Conservation (phyloP, 2,888 invertebrate genomes). For the Periphyllus acericola region DNA sequence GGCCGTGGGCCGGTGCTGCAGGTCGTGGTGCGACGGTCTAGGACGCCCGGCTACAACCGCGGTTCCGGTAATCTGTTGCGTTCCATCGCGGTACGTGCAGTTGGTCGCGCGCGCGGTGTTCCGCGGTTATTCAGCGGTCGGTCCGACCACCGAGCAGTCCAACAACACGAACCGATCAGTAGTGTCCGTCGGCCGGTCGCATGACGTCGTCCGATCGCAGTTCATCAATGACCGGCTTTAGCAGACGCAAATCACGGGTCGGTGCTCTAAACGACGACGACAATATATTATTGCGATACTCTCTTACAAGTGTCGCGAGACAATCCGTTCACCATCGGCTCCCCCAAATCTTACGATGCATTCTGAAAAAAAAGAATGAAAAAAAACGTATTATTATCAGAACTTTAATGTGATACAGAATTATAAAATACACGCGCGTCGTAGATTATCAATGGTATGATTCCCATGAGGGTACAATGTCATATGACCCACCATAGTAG, state of each 20-base stretch:
- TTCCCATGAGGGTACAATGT: too few species aligned
- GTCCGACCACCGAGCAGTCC: neutral
- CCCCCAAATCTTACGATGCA: too few species aligned
- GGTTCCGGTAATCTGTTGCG: constrained; percentile 42
- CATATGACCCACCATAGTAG: too few species aligned
- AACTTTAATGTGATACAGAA: too few species aligned
- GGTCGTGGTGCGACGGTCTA: neutral
- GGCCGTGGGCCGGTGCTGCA: neutral
- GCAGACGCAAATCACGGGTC: neutral
- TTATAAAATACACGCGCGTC: too few species aligned
- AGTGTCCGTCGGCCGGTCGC: neutral
- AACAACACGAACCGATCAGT: neutral
- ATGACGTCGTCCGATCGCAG: constrained; percentile 19
- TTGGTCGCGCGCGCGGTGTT: neutral
- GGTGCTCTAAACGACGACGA: neutral
- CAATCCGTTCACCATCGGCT: too few species aligned
- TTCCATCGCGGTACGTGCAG: constrained; percentile 40
- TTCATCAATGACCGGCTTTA: constrained; percentile 46
- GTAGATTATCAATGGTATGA: too few species aligned
- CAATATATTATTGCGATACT: too few species aligned
- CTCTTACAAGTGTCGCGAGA: too few species aligned
- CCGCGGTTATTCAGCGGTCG: too few species aligned
- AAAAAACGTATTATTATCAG: too few species aligned
- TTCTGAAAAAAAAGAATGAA: too few species aligned
- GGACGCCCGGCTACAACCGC: constrained; percentile 23